Evolutionary conservation across 1,140 invertebrate genomes (phyloP).

Genomic region (Sitophilus oryzae): DNA sequence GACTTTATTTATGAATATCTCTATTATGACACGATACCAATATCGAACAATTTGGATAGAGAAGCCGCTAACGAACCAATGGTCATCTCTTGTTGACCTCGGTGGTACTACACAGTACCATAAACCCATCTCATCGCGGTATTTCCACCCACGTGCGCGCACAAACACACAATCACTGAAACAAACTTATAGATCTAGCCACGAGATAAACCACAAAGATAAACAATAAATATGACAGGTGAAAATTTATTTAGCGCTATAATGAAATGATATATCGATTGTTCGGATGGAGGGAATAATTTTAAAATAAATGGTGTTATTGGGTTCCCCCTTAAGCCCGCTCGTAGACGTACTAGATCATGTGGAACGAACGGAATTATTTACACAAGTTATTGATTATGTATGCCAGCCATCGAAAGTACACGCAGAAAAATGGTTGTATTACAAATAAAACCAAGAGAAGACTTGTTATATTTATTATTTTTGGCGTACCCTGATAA

Average conservation of each 20-base stretch:
- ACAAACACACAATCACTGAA: constrained; percentile 15
- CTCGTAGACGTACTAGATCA: not conserved
- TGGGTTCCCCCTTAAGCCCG: not conserved
- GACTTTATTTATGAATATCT: too few species aligned
- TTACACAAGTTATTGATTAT: not conserved
- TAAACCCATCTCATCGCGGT: not conserved
- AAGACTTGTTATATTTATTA: too few species aligned
- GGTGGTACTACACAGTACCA: not conserved
- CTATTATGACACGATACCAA: not conserved
- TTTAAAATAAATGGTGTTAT: constrained; percentile 6
- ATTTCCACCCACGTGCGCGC: constrained; percentile 17
- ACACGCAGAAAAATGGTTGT: too few species aligned
- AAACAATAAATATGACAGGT: constrained; percentile 24
- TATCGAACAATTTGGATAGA: not conserved
- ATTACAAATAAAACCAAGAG: too few species aligned
- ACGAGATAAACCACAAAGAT: constrained; percentile 12
- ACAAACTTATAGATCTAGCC: constrained; percentile 15
- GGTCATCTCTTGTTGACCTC: not conserved
- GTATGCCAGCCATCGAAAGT: too few species aligned
- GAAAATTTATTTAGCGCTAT: constrained; percentile 20
- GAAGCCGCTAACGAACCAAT: not conserved
- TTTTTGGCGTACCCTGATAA: too few species aligned
- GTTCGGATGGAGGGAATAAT: not conserved
- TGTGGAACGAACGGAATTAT: not conserved
- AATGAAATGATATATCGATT: constrained; percentile 22